Evolutionary conservation across 2,113 vertebrate species (phyloP).

Genomic region (Myotis lucifugus): DNA sequence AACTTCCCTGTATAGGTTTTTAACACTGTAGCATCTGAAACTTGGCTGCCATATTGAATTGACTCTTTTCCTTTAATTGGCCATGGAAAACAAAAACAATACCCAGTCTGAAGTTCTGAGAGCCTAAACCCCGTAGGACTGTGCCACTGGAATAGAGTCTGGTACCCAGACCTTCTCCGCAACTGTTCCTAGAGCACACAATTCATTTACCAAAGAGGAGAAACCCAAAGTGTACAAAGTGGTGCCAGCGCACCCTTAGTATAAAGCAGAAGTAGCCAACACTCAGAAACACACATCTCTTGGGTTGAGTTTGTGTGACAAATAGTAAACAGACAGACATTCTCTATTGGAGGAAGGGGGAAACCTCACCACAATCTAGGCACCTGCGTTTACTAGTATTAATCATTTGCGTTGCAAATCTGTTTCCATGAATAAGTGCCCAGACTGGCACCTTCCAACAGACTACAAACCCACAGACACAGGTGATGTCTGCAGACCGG

Average conservation of each 20-base stretch:
- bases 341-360: not conserved
- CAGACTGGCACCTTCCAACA: not conserved
- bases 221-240: too few species aligned
- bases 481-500: conserved; percentile 52
- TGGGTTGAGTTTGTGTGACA: not conserved
- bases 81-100: not conserved
- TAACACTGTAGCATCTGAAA: not conserved
- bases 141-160: not conserved
- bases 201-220: not conserved
- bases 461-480: conserved; percentile 43
- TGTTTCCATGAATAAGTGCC: conserved; percentile 63
- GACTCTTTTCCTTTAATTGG: not conserved
- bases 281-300: conserved; percentile 14
- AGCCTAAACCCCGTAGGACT: not conserved
- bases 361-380: not conserved
- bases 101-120: not conserved
- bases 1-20: conserved; percentile 6
- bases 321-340: conserved; percentile 25
- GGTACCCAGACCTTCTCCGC: not conserved
- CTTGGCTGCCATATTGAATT: not conserved
- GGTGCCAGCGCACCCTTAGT: not conserved
- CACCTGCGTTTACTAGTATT: conserved; percentile 59
- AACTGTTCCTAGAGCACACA: not conserved
- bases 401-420: conserved; percentile 73
- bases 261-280: conserved; percentile 40